A percentile compares a stretch with the other conserved stretches of the same genome.
Conservation (phyloP, 2,113 vertebrate genomes). For the Stigmatopora argus region DNA sequence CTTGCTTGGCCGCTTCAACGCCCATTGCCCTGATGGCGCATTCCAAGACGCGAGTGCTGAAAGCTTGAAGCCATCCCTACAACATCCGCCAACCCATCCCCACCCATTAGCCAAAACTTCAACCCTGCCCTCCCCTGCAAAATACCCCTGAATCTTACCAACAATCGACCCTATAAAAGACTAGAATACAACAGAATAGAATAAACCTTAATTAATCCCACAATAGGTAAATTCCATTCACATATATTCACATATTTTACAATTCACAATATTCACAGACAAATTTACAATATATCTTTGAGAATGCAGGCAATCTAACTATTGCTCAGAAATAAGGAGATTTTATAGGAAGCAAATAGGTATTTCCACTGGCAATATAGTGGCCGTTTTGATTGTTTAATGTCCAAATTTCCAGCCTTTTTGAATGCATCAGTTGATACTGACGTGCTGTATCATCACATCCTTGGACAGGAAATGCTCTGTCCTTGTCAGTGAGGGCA, state of each 20-base stretch:
- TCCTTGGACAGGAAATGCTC: slow-evolving; percentile 80
- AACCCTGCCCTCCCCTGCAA: slow-evolving; percentile 32
- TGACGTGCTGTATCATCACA: slow-evolving; percentile 36
- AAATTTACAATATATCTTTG: no score
- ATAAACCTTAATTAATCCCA: neutral
- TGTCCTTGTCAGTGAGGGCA: slow-evolving; percentile 73
- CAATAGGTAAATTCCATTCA: neutral
- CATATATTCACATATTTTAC: neutral
- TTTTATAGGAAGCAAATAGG: neutral
- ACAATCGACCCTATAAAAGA: slow-evolving; percentile 20
- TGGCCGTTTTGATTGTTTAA: neutral
- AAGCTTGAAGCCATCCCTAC: slow-evolving; percentile 74
- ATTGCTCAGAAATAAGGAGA: no score
- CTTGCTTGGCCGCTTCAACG: slow-evolving; percentile 71
- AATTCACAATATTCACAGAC: neutral
- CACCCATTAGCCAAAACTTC: slow-evolving; percentile 25
- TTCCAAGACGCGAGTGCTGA: slow-evolving; percentile 72
- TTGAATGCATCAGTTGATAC: slow-evolving; percentile 7
- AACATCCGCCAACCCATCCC: neutral
- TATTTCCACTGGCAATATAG: neutral
- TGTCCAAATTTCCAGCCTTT: neutral
- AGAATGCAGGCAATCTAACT: no score
- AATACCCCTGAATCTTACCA: slow-evolving; percentile 51
- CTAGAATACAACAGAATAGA: neutral
- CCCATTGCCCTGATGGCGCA: slow-evolving; percentile 55